Base-by-base conservation (phyloP, 2,113 vertebrate species). In the Tragelaphus buxtoni region DNA sequence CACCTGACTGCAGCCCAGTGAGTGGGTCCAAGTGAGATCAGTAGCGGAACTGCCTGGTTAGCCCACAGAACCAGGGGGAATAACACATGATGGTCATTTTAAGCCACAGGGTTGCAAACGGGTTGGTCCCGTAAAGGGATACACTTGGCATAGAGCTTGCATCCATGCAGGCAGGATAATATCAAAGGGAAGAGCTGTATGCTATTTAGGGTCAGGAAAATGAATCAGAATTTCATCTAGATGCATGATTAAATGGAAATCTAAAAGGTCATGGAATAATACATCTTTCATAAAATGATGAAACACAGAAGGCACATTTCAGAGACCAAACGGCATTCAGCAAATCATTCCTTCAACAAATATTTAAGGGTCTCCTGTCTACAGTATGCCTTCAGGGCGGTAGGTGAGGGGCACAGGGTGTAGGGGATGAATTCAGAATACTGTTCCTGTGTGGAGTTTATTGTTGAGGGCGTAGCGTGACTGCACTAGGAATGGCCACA, bases 181-280 rank as follows among this genome's bases (percentile, higher is more conserved):
- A 55, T 24, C 22, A 96, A 88, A n/a, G 45, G 49, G 45, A 91
- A 91, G 53, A 58, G 35, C 55, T 90, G 14, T 63, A 2, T 60
- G 58, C 72, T 94, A 9, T 79, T 93, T 58, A 84, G 89, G 88
- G 91, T 97, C 92, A 65, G n/a, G 80, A 84, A 82, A 84, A 95
- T 85, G 97, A 97, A 95, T 96, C 96, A 96, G 90, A 51, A 74
- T 92, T 96, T 96, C 92, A 96, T 95, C 55, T 82, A 92, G 96
- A 88, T 85, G 92, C 63, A 85, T 92, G 96, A 97, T 96, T 94
- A 97, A 94, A 92, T 95, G 94, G 91, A 95, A 96, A 91, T 97
- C 58, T 39, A 84, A 98, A 98, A 98, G 97, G 94, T 97, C 97
- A 95, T 3, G 16, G 74, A 86, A 97, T 95, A 95, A 96, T 95